Percentiles rank a stretch among this genome's conserved stretches.
phyloP scores from a whole-genome alignment of 2,888 invertebrate genomes.

The Caenorhabditis sp. region DNA sequence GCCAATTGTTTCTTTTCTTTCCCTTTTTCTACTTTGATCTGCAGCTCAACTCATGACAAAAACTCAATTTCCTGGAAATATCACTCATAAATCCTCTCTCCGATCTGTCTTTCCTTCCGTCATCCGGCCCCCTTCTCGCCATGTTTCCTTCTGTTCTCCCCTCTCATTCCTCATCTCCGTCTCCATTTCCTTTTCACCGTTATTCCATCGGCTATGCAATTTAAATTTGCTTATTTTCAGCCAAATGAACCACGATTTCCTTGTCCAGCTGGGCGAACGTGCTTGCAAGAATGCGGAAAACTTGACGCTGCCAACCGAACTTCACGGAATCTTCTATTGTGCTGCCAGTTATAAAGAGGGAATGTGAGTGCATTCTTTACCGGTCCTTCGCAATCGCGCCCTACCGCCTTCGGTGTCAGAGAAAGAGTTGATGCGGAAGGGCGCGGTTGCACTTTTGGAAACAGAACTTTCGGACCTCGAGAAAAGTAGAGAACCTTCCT shows the following conservation, averaged over 20 bases:
- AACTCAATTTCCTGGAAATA: constrained; percentile 22
- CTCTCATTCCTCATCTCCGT: too few species aligned
- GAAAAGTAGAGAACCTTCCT: too few species aligned
- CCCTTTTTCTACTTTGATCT: not conserved
- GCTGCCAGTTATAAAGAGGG: constrained; percentile 34
- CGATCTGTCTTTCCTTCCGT: too few species aligned
- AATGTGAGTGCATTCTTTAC: constrained; percentile 51
- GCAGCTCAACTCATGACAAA: not conserved
- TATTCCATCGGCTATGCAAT: too few species aligned
- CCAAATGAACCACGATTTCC: constrained; percentile 48
- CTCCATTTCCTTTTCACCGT: not conserved
- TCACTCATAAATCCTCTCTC: constrained; percentile 28
- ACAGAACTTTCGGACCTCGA: too few species aligned
- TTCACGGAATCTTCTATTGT: constrained; percentile 54
- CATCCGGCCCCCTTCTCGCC: too few species aligned
- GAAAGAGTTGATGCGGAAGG: too few species aligned
- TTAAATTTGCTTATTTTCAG: too few species aligned
- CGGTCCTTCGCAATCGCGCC: too few species aligned
- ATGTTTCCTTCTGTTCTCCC: constrained; percentile 1
- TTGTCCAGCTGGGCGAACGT: constrained; percentile 51
- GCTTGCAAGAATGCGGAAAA: constrained; percentile 47
- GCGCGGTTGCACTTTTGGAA: too few species aligned
- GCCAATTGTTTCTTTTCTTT: not conserved
- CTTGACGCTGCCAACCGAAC: constrained; percentile 41
- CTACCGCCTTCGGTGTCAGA: too few species aligned